Base-by-base conservation (phyloP, 1,140 invertebrate species). In the Conus ventricosus region DNA sequence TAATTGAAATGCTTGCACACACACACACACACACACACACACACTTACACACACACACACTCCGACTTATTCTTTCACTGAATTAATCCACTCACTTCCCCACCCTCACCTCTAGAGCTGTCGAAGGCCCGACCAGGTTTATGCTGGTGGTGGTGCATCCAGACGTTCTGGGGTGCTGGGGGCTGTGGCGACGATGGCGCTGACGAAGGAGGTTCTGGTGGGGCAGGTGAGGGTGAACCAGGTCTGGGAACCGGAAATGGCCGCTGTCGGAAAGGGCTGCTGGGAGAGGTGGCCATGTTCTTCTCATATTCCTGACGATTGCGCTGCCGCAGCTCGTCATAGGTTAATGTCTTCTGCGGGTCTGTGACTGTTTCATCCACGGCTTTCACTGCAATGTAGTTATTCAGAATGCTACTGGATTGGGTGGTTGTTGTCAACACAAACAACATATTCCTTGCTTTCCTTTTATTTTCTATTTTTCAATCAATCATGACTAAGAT, bases 301-400 rank as follows among this genome's bases (percentile, higher is more conserved):
- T 13, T 39, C 39, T 87, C 71, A 23, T 87, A 57, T 54, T 87
- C 85, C 53, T 78, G 85, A 23, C 85, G 75, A 57, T 87, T 87
- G 5, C 23, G 85, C 71, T 87, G 85, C 2, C 85, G 71, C 15
- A 87, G 85, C 25, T 87, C 85, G 5, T 80, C 85, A 27, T 87
- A 87, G n/a, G 85, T 78, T 25, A 87, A 53, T 4, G 75, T 55
- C 15, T 27, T 15, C 75, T 87, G 85, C 8, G 20, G 51, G 51
- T 39, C 85, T 54, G 51, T 55, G n/a, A n/a, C 25, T 71, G 39
- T 25, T 20, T 67, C 84, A 11, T 75, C 67, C 11, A 10, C 6
- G 10, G 60, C 1, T 53, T 53, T 85, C 5, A 85, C 84, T 85
- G 84, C 17, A 85, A 85, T 5, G 7, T 27, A 39, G 39, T 39